Conservation (phyloP, 2,888 invertebrate species). For the Scelioninae gen. 2 region DNA sequence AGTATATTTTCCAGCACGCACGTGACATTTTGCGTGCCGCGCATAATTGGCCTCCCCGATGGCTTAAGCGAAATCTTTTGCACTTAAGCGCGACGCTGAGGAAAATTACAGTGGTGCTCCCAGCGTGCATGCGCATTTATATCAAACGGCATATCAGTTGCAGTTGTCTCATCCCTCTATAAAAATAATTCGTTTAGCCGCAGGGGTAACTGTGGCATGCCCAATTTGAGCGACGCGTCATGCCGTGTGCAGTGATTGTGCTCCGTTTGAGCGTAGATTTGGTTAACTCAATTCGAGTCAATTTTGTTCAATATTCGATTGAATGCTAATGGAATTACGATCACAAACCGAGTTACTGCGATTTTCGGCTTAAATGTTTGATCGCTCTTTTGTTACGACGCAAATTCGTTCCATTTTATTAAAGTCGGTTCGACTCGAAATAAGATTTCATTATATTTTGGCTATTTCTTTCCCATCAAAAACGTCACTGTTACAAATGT, state of each 20-base stretch:
- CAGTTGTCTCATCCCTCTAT: constrained; percentile 57
- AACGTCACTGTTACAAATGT: background rate
- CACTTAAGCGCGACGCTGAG: constrained; percentile 33
- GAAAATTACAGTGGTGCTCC: constrained; percentile 33
- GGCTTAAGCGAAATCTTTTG: constrained; percentile 1
- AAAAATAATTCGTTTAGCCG: constrained; percentile 60
- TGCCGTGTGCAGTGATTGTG: constrained; percentile 58
- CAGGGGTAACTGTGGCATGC: constrained; percentile 55
- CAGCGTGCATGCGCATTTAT: constrained; percentile 47
- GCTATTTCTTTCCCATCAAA: background rate
- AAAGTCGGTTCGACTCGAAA: background rate
- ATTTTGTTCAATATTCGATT: constrained; percentile 60
- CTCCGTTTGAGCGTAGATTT: constrained; percentile 60
- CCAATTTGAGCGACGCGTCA: constrained; percentile 59
- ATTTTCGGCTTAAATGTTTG: constrained; percentile 52
- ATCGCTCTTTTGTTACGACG: constrained; percentile 35
- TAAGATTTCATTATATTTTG: constrained; percentile 12
- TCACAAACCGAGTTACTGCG: constrained; percentile 52
- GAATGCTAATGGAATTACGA: constrained; percentile 60
- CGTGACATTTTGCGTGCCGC: constrained; percentile 9
- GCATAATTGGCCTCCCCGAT: constrained; percentile 2
- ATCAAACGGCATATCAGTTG: constrained; percentile 52
- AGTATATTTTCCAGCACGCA: background rate
- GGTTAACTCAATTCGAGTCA: constrained; percentile 59
- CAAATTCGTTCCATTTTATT: constrained; percentile 20